These are phyloP conservation scores for Cynoglossus semilaevis DNA, from an alignment of 2,113 vertebrate species.

Conservation along the genomic window DNA sequence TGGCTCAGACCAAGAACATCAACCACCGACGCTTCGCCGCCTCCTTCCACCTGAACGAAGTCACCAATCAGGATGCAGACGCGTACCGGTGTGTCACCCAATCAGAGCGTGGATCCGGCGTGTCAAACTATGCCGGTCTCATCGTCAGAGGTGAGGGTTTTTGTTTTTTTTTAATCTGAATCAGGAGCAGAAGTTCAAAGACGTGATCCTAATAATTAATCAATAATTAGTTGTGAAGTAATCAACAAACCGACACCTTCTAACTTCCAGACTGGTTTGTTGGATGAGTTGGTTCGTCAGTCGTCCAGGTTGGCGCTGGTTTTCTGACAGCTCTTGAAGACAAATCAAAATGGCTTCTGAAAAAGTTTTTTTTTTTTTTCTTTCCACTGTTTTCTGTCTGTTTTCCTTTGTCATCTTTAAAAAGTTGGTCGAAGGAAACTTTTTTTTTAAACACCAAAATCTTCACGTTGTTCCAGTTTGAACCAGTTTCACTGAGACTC, in stretches of 20 bases:
- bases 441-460: too few relatives aligned
- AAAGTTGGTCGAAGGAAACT: neutral
- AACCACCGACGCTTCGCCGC: constrained; percentile 97
- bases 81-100: constrained; percentile 97
- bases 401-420: neutral
- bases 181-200: neutral
- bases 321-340: too few relatives aligned
- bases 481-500: neutral
- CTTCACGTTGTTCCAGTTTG: too few relatives aligned
- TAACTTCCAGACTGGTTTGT: neutral
- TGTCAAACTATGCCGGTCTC: constrained; percentile 96
- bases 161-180: neutral
- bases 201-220: too few relatives aligned
- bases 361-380: too few relatives aligned
- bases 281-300: too few relatives aligned
- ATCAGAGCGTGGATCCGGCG: constrained; percentile 93
- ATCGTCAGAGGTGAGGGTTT: constrained; percentile 89
- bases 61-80: constrained; percentile 92
- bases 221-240: too few relatives aligned
- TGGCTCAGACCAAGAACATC: constrained; percentile 95
- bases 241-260: too few relatives aligned
- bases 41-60: constrained; percentile 92
- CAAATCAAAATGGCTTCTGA: too few relatives aligned
- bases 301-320: too few relatives aligned
- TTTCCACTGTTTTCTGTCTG: neutral